A percentile compares a stretch with the other conserved stretches of the same genome.
Evolutionary conservation across 2,113 vertebrate species (phyloP).

Genomic region (Antechinus stuartii): DNA sequence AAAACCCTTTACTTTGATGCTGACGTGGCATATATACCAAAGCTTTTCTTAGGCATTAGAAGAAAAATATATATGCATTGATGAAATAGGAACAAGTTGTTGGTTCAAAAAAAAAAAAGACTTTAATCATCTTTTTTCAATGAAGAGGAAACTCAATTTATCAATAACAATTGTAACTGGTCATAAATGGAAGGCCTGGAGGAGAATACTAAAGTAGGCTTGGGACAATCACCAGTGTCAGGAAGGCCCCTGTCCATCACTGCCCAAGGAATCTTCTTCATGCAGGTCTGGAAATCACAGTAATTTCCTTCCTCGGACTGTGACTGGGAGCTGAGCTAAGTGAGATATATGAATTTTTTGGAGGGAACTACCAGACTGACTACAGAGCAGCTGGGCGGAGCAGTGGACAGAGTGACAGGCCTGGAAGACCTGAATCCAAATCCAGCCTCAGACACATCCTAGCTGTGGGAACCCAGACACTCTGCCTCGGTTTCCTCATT

Average conservation of each 20-base stretch:
- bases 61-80: neutral
- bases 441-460: neutral
- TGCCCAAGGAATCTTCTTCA: neutral
- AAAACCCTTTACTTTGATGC: neutral
- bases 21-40: neutral
- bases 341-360: neutral
- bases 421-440: neutral
- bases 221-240: neutral
- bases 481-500: neutral
- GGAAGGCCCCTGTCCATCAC: conserved; percentile 30
- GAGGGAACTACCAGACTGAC: neutral
- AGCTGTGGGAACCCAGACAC: neutral
- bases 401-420: neutral
- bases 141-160: conserved; percentile 9
- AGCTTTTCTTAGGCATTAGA: conserved; percentile 1
- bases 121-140: conserved; percentile 17
- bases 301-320: neutral
- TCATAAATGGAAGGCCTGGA: conserved; percentile 11
- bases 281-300: conserved; percentile 19
- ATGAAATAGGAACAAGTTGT: neutral
- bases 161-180: conserved; percentile 13
- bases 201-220: conserved; percentile 12
- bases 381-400: neutral
- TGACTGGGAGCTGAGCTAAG: neutral
- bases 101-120: neutral